Evolutionary conservation across 1,140 invertebrate species (phyloP).

Genomic region (Nebria ingens): DNA sequence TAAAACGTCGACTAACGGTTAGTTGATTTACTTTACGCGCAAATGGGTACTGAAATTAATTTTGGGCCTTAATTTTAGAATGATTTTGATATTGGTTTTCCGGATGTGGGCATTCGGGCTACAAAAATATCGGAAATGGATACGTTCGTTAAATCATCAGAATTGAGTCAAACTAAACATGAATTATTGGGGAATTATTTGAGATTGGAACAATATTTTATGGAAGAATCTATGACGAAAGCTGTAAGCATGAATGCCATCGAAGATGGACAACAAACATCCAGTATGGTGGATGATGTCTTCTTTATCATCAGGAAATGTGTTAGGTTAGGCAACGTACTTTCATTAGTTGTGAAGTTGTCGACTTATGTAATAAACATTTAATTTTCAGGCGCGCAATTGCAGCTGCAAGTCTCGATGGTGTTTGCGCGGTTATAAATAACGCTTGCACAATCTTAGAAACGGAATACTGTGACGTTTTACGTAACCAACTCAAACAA

Average conservation of each 20-base stretch:
- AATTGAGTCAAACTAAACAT: conserved; percentile 75
- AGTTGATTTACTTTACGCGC: conserved; percentile 29
- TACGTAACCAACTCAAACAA: conserved; percentile 63
- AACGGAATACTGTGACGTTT: conserved; percentile 67
- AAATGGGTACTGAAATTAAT: not conserved
- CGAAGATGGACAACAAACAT: conserved; percentile 62
- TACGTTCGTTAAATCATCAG: conserved; percentile 60
- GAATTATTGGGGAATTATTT: conserved; percentile 86
- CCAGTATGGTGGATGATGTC: conserved; percentile 93
- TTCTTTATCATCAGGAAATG: conserved; percentile 97
- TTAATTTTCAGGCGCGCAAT: conserved; percentile 58
- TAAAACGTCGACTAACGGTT: conserved; percentile 67
- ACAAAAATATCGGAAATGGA: conserved; percentile 52
- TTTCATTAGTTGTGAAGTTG: not conserved
- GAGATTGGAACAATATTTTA: conserved; percentile 86
- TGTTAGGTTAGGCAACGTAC: conserved; percentile 52
- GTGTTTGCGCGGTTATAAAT: conserved; percentile 93
- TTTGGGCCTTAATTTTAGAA: conserved; percentile 47
- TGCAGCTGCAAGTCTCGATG: conserved; percentile 85
- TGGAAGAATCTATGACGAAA: conserved; percentile 91
- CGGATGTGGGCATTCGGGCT: conserved; percentile 42
- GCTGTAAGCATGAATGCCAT: conserved; percentile 79
- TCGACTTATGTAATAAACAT: not conserved
- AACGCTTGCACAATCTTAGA: conserved; percentile 84
- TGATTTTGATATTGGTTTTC: conserved; percentile 55